phyloP scores from a whole-genome alignment of 2,797 vertebrate genomes.

The Spheniscus humboldti region DNA sequence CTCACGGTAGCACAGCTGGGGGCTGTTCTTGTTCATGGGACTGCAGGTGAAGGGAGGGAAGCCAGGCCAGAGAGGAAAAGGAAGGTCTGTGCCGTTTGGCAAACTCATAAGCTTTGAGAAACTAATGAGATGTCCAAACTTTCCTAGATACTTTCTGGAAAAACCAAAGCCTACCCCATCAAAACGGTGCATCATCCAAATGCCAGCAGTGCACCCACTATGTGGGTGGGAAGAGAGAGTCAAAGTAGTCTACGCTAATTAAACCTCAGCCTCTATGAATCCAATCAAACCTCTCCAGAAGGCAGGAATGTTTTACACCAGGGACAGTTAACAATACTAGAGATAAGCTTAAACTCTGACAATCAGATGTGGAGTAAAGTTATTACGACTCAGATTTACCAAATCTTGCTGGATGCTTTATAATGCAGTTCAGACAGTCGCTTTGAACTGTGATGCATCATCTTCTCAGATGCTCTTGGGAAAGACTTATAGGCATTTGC shows the following conservation, averaged over 20 bases:
- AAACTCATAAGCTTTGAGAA: not conserved
- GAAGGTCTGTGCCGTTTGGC: not conserved
- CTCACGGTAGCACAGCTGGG: not conserved
- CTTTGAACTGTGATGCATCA: not conserved
- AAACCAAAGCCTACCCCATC: not conserved
- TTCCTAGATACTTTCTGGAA: not conserved
- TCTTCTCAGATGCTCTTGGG: not conserved
- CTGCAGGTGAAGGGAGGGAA: not conserved
- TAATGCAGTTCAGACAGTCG: not conserved
- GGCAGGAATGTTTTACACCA: not conserved
- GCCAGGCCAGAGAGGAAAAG: rapidly evolving
- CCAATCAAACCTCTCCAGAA: constrained; percentile 12
- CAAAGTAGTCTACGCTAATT: not conserved
- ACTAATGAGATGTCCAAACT: not conserved
- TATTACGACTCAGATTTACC: not conserved
- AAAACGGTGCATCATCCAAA: not conserved
- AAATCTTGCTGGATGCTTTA: not conserved
- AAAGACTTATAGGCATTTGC: not conserved
- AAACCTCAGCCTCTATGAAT: constrained; percentile 2
- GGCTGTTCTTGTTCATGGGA: not conserved
- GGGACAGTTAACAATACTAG: not conserved
- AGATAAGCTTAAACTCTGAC: not conserved
- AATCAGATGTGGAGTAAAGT: not conserved
- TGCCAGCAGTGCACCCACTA: not conserved
- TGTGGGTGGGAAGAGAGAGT: not conserved